Conservation (phyloP, 2,888 invertebrate genomes). For the Seira ritae region DNA sequence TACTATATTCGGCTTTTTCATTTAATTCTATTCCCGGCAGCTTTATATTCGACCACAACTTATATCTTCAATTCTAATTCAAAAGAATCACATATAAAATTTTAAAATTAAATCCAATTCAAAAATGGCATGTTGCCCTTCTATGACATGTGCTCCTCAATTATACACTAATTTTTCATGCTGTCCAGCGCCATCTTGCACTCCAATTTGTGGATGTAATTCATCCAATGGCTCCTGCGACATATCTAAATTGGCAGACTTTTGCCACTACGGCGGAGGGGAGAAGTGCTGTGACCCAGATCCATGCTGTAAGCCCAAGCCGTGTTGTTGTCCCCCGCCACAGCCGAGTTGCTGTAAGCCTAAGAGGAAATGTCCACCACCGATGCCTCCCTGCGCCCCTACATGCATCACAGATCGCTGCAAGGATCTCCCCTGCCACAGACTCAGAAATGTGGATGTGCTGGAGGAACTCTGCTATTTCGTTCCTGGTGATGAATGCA, state of each 20-base stretch:
- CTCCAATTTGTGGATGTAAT: background rate
- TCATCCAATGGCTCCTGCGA: background rate
- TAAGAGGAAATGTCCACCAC: slow-evolving; percentile 6
- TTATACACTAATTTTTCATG: background rate
- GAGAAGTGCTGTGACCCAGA: background rate
- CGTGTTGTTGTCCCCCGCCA: slow-evolving; percentile 17
- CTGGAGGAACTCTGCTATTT: slow-evolving; percentile 59
- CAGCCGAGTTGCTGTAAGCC: background rate
- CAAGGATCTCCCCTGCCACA: slow-evolving; percentile 44
- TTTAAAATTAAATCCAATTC: background rate
- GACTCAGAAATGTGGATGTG: slow-evolving; percentile 58
- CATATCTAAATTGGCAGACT: slow-evolving; percentile 35
- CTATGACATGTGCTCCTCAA: background rate
- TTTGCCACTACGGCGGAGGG: slow-evolving; percentile 33
- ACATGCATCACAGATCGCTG: slow-evolving; percentile 21
- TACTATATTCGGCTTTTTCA: no score
- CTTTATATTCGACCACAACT: no score
- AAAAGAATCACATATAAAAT: background rate
- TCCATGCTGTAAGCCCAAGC: background rate
- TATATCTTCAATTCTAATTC: no score
- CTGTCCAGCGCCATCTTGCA: background rate
- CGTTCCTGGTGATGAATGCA: slow-evolving; percentile 40
- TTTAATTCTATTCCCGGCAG: no score
- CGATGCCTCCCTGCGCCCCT: slow-evolving; percentile 26
- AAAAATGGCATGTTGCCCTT: background rate